Conservation (phyloP, 1,140 invertebrate genomes). For the Cephus cinctus region DNA sequence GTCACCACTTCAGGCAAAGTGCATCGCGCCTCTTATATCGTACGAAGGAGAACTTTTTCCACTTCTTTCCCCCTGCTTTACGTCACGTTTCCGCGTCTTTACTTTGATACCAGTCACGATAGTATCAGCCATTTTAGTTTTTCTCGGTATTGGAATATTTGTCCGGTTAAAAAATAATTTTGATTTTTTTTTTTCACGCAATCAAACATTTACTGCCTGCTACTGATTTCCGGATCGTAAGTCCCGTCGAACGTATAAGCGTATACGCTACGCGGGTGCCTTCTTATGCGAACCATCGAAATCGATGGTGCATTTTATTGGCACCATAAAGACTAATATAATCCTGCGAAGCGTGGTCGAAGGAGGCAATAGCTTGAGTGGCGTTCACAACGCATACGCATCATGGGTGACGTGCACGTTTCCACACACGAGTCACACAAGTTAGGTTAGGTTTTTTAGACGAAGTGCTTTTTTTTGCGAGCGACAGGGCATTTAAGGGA, state of each 20-base stretch:
- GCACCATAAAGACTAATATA: slow-evolving; percentile 53
- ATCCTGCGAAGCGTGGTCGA: slow-evolving; percentile 31
- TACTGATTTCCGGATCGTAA: too few relatives aligned
- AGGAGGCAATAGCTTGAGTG: background rate
- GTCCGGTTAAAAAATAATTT: background rate
- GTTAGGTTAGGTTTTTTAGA: slow-evolving; percentile 48
- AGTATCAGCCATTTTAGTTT: too few relatives aligned
- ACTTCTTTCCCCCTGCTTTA: slow-evolving; percentile 5
- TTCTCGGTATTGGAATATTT: too few relatives aligned
- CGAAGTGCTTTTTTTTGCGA: slow-evolving; percentile 50
- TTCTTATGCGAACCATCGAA: too few relatives aligned
- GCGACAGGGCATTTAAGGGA: slow-evolving; percentile 52
- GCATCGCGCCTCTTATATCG: slow-evolving; percentile 28
- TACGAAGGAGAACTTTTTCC: slow-evolving; percentile 18
- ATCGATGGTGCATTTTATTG: slow-evolving; percentile 46
- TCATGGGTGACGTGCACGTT: slow-evolving; percentile 12
- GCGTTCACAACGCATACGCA: background rate
- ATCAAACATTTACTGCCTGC: too few relatives aligned
- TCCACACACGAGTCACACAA: slow-evolving; percentile 23
- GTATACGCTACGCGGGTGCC: too few relatives aligned
- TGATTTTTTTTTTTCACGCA: background rate
- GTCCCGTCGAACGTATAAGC: too few relatives aligned
- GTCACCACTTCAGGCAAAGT: slow-evolving; percentile 37
- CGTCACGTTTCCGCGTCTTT: too few relatives aligned
- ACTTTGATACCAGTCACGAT: too few relatives aligned